Evolutionary conservation across 2,888 invertebrate species (phyloP).

Genomic region (Acanthosepion lycidas): DNA sequence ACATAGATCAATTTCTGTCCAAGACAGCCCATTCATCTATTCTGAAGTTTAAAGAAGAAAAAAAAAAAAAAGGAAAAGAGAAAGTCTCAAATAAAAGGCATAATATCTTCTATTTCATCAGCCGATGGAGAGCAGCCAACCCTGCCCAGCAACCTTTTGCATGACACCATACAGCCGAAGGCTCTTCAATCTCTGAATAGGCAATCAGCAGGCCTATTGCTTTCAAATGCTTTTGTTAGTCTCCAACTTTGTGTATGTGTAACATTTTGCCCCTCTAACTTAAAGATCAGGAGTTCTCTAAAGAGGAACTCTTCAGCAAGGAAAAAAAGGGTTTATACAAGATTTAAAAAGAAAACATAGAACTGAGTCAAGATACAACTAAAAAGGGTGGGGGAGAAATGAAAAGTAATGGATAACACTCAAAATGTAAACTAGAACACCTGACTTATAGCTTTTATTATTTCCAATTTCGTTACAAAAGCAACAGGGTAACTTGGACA

Average conservation of each 20-base stretch:
- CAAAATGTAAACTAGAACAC: conserved; percentile 21
- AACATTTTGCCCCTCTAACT: conserved; percentile 33
- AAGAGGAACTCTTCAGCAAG: neutral
- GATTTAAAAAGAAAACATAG: neutral
- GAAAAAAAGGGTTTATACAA: neutral
- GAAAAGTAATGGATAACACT: neutral
- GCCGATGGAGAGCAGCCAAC: neutral
- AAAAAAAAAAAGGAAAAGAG: neutral
- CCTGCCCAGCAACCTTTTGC: conserved; percentile 12
- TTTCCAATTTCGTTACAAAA: neutral
- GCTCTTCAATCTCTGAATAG: conserved; percentile 33
- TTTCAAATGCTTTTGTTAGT: conserved; percentile 21
- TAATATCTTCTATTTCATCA: conserved; percentile 11
- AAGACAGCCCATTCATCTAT: conserved; percentile 8
- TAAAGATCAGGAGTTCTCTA: conserved; percentile 1
- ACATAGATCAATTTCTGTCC: conserved; percentile 10
- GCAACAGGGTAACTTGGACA: neutral
- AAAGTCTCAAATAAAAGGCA: conserved; percentile 3
- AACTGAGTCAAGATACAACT: neutral
- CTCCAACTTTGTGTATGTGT: neutral
- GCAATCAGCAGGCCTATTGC: conserved; percentile 8
- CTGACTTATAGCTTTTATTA: neutral
- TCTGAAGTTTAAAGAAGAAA: neutral
- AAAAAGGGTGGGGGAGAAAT: neutral
- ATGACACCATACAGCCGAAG: neutral